A percentile compares a stretch with the other conserved stretches of the same genome.
Conservation (phyloP, 2,797 vertebrate genomes). For the Psittacula derbiana region DNA sequence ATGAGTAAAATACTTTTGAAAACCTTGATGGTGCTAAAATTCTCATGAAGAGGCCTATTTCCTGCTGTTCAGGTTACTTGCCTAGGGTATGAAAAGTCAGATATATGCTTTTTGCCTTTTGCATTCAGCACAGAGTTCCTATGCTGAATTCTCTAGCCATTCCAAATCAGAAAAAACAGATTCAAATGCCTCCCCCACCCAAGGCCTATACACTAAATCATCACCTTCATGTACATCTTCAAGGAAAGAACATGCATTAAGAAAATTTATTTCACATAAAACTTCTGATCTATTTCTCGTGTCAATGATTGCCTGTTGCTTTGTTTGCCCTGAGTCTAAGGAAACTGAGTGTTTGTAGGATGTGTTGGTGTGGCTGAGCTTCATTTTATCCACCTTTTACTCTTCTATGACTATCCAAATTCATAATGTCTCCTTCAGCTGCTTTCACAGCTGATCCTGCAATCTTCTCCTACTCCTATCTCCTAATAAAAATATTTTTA, state of each 20-base stretch:
- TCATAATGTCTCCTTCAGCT: neutral
- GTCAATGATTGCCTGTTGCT: neutral
- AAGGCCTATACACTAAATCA: neutral
- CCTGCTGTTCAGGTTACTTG: neutral
- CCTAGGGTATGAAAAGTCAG: neutral
- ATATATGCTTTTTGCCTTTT: neutral
- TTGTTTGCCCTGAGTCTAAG: neutral
- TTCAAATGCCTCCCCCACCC: neutral
- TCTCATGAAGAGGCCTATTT: neutral
- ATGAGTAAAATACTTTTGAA: constrained; percentile 7
- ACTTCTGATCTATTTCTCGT: neutral
- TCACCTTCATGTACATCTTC: neutral
- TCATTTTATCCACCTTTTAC: neutral
- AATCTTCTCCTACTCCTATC: neutral
- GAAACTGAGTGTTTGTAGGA: neutral
- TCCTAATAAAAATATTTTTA: neutral
- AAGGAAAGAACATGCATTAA: neutral
- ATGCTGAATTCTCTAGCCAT: neutral
- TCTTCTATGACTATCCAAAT: neutral
- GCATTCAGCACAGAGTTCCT: neutral
- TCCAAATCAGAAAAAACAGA: neutral
- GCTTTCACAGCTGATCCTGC: neutral
- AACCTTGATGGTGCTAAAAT: neutral
- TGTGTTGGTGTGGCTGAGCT: neutral
- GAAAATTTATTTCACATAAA: neutral